Evolutionary conservation across 2,797 vertebrate species (phyloP).

Genomic region (Pagetopsis macropterus): DNA sequence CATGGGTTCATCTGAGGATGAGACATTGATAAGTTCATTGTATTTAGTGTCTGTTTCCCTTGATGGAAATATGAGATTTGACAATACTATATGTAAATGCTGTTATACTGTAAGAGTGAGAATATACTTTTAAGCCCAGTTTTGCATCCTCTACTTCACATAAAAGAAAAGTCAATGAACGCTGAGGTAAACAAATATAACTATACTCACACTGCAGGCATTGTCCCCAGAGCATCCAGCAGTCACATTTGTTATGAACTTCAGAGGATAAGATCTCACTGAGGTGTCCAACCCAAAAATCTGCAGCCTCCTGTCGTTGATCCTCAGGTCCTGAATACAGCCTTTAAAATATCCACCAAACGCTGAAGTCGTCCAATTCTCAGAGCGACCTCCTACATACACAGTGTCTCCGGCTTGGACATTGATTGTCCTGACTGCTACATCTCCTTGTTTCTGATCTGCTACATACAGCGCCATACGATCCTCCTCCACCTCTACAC

Average conservation of each 20-base stretch:
- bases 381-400: slow-evolving; percentile 86
- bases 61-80: background rate
- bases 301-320: slow-evolving; percentile 86
- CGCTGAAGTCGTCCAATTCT: slow-evolving; percentile 59
- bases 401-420: slow-evolving; percentile 75
- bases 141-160: background rate
- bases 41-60: background rate
- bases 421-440: slow-evolving; percentile 51
- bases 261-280: slow-evolving; percentile 62
- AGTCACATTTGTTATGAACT: slow-evolving; percentile 83
- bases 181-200: background rate
- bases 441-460: slow-evolving; percentile 73
- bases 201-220: slow-evolving; percentile 83
- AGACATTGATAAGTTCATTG: slow-evolving; percentile 32
- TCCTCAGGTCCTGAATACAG: slow-evolving; percentile 91
- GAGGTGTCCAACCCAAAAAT: slow-evolving; percentile 85
- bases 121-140: background rate
- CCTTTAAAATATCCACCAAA: slow-evolving; percentile 91
- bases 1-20: slow-evolving; percentile 86
- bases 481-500: slow-evolving; percentile 78
- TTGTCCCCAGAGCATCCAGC: slow-evolving; percentile 87
- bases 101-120: background rate
- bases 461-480: slow-evolving; percentile 81
- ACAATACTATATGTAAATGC: background rate
- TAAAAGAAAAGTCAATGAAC: background rate